Base-by-base conservation (phyloP, 2,797 vertebrate species). In the Malacoctenus gilli region DNA sequence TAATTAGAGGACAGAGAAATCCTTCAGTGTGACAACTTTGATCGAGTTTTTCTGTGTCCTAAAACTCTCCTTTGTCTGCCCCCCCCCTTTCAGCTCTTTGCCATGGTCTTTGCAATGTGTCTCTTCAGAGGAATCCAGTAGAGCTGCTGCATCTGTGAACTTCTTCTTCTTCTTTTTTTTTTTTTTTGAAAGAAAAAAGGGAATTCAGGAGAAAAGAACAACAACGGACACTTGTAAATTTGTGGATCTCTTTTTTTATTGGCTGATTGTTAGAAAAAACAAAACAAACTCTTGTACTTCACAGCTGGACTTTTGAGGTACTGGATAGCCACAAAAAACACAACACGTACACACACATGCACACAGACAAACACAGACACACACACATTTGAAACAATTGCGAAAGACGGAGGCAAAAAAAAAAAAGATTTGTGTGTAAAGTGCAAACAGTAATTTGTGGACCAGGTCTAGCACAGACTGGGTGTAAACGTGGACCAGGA, bases 21-120 rank as follows among this genome's bases (percentile, higher is more conserved):
- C n/a, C n/a, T n/a, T n/a, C n/a, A n/a, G n/a, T n/a, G n/a, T n/a
- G n/a, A n/a, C n/a, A n/a, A n/a, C n/a, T n/a, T n/a, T 28, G 5
- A 28, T 28, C 9, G 25, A 28, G 6, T 4, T 28, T 28, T 28
- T 28, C 25, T 28, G 25, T 28, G 25, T 9, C 6, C 6, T 28
- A 28, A 28, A 6, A 1, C 9, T 28, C 9, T 28, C 25, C 13
- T 40, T 35, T 19, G 1, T 40, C 10, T 60, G 31, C 47, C 14
- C 22, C 8, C 3, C 36, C 23, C 28, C 79, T 75, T 40, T 21
- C 91, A 98, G 96, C 93, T 98, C 13, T 95, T 95, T 1, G 94
- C 95, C 78, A 98, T 98, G 96, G 90, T 96, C 69, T 96, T 98
- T 25, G 96, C 96, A 18, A 97, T 98, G 95, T 98, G 95, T 88